Evolutionary conservation across 2,888 invertebrate genomes (phyloP).

Genomic region (Notocelia uddmanniana): DNA sequence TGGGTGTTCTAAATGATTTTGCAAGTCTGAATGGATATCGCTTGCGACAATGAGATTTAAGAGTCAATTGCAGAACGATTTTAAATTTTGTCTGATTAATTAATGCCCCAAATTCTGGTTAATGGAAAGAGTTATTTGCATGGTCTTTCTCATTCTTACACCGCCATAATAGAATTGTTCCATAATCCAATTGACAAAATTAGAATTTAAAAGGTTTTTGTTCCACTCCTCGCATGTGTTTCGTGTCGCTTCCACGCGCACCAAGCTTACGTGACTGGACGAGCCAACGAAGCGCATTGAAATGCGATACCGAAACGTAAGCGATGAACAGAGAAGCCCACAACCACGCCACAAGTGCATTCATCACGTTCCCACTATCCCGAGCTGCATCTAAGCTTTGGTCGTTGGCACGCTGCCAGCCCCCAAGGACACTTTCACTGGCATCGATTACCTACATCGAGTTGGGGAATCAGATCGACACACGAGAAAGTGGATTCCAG

Average conservation of each 20-base stretch:
- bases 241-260: background rate
- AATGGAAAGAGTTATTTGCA: background rate
- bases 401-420: constrained; percentile 29
- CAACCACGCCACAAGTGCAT: constrained; percentile 21
- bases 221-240: background rate
- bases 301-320: background rate
- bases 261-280: background rate
- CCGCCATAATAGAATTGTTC: background rate
- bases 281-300: background rate
- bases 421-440: constrained; percentile 39
- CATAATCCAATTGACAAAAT: background rate
- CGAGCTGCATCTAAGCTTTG: constrained; percentile 7
- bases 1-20: constrained; percentile 32
- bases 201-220: background rate
- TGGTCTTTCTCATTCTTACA: background rate
- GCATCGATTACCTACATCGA: constrained; percentile 27
- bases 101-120: constrained; percentile 7
- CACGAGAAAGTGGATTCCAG: background rate
- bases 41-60: constrained; percentile 31
- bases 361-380: constrained; percentile 6
- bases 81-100: constrained; percentile 31
- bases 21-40: constrained; percentile 29
- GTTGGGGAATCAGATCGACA: background rate
- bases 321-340: background rate
- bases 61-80: constrained; percentile 32